Evolutionary conservation across 92 coral and sea anemone species (phyloP).

Genomic region (Pocillopora grandis): DNA sequence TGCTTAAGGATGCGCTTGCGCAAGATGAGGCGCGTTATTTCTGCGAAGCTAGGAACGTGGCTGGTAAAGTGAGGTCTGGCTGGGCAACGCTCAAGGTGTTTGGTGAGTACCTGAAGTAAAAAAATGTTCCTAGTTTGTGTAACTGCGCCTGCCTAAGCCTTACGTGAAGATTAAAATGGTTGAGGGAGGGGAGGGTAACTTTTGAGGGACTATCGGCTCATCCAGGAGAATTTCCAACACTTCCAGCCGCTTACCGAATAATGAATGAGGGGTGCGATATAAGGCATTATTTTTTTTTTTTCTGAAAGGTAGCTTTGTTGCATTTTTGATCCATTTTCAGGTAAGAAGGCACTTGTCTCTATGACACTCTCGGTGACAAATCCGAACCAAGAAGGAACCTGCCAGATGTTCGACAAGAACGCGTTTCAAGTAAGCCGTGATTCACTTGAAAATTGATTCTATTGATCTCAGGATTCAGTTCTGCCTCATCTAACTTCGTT

Average conservation of each 20-base stretch:
- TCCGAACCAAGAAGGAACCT: conserved; percentile 59
- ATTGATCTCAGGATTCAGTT: no score
- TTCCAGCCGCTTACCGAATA: no score
- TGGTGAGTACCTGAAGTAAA: conserved; percentile 49
- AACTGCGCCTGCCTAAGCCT: no score
- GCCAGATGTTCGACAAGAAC: conserved; percentile 78
- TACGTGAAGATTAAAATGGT: no score
- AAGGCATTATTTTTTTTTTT: no score
- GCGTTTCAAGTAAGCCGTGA: conserved; percentile 63
- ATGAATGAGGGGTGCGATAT: no score
- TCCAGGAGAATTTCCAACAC: no score
- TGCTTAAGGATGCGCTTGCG: conserved; percentile 48
- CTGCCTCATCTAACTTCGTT: not conserved
- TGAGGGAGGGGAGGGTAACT: no score
- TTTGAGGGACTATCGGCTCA: no score
- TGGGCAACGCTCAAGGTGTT: conserved; percentile 70
- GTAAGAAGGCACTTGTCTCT: conserved; percentile 57
- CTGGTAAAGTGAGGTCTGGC: conserved; percentile 59
- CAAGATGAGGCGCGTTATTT: conserved; percentile 69
- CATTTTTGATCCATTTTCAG: conserved; percentile 6
- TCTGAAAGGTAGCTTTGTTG: not conserved
- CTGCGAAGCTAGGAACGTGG: conserved; percentile 66
- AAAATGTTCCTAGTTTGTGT: no score
- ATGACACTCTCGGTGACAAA: conserved; percentile 69
- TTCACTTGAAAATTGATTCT: no score